Evolutionary conservation across 1,140 invertebrate species (phyloP).

Genomic region (Drosophila arizonae): DNA sequence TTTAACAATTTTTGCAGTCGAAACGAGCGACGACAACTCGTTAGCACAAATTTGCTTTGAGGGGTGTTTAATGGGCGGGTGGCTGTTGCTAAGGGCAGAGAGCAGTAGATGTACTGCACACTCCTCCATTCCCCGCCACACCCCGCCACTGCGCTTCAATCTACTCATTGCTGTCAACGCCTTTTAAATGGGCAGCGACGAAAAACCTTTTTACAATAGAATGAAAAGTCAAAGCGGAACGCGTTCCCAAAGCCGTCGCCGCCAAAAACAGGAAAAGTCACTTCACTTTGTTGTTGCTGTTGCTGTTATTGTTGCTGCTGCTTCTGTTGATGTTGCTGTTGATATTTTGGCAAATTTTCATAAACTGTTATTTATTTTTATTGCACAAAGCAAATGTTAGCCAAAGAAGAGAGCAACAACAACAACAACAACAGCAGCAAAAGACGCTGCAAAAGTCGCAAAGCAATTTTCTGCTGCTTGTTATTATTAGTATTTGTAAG

Average conservation of each 20-base stretch:
- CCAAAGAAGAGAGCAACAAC: slow-evolving; percentile 21
- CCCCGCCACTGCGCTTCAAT: not conserved
- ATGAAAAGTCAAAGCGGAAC: slow-evolving; percentile 31
- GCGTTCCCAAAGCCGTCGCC: slow-evolving; percentile 42
- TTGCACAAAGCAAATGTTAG: slow-evolving; percentile 68
- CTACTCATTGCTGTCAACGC: slow-evolving; percentile 60
- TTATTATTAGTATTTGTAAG: slow-evolving; percentile 37
- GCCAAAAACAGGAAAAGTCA: slow-evolving; percentile 76
- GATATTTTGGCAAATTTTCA: slow-evolving; percentile 81
- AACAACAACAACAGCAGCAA: slow-evolving; percentile 3
- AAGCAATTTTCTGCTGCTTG: slow-evolving; percentile 67
- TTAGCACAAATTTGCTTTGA: slow-evolving; percentile 71
- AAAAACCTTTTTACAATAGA: slow-evolving; percentile 59
- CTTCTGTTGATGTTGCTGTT: slow-evolving; percentile 20
- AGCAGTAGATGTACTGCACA: not conserved
- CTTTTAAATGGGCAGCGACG: slow-evolving; percentile 71
- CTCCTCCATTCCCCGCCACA: not conserved
- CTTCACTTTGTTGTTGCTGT: slow-evolving; percentile 35
- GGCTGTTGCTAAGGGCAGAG: not conserved
- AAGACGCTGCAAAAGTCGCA: slow-evolving; percentile 52
- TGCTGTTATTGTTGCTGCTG: slow-evolving; percentile 1
- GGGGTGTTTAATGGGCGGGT: slow-evolving; percentile 37
- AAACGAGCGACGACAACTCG: slow-evolving; percentile 70
- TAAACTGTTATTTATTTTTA: slow-evolving; percentile 81
- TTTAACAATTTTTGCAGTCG: slow-evolving; percentile 33